These are phyloP conservation scores for Nannobrachium achirus DNA, from an alignment of 2,113 vertebrate species.

Conservation along the genomic window DNA sequence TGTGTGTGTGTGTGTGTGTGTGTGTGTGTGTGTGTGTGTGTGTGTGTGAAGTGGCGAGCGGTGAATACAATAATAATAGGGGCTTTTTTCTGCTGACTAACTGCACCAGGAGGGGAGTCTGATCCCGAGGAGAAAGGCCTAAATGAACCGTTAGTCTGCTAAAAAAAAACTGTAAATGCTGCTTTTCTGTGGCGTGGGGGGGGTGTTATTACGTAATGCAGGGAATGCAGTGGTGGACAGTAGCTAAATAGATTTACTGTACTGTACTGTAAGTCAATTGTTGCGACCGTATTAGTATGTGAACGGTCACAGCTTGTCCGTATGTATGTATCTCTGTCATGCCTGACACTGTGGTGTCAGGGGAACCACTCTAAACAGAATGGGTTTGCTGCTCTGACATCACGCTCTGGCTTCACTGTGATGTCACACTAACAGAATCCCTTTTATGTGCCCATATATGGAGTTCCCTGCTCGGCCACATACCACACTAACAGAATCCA, in stretches of 20 bases:
- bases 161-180: background rate
- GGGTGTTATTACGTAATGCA: background rate
- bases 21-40: background rate
- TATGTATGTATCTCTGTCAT: too few species aligned
- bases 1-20: slow-evolving; percentile 1
- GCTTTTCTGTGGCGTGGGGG: background rate
- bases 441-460: too few species aligned
- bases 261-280: too few species aligned
- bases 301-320: too few species aligned
- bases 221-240: background rate
- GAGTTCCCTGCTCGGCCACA: too few species aligned
- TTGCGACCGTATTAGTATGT: too few species aligned
- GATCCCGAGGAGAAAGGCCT: slow-evolving; percentile 1
- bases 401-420: too few species aligned
- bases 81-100: slow-evolving; percentile 38
- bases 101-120: slow-evolving; percentile 5
- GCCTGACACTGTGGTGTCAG: too few species aligned
- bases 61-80: slow-evolving; percentile 24
- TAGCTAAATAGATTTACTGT: background rate
- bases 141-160: background rate
- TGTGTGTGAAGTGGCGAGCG: slow-evolving; percentile 12
- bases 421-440: too few species aligned
- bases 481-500: too few species aligned
- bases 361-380: too few species aligned
- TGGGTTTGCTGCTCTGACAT: too few species aligned